Percentiles rank a stretch among this genome's conserved stretches.
phyloP scores from a whole-genome alignment of 2,113 vertebrate genomes.

The Pelmatolapia mariae region DNA sequence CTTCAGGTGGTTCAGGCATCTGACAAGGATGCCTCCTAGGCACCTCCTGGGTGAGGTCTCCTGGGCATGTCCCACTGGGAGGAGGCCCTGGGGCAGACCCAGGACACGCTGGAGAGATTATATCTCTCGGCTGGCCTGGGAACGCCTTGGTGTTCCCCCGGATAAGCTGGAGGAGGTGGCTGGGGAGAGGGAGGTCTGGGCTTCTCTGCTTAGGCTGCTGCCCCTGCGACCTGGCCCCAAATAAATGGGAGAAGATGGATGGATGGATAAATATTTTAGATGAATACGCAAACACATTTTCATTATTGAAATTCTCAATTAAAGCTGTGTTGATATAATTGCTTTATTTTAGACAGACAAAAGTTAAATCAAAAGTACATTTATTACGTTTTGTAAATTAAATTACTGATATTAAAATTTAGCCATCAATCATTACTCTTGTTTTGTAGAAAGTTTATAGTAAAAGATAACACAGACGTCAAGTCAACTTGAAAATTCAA shows the following conservation, averaged over 20 bases:
- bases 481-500: neutral
- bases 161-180: fast-evolving
- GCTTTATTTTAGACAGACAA: neutral
- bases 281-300: neutral
- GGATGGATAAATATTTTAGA: neutral
- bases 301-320: neutral
- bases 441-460: neutral
- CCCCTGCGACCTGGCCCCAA: neutral
- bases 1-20: no score
- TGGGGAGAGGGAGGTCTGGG: neutral
- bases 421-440: fast-evolving
- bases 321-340: neutral
- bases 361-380: neutral
- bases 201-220: neutral
- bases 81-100: no score
- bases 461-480: neutral
- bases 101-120: no score
- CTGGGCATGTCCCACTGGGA: no score
- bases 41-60: no score
- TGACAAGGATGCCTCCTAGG: no score
- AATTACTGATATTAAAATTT: neutral
- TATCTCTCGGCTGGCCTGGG: neutral
- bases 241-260: neutral
- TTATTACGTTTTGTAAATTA: neutral
- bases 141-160: neutral